Base-by-base conservation (phyloP, 2,797 vertebrate genomes). In the Gymnocypris eckloni region DNA sequence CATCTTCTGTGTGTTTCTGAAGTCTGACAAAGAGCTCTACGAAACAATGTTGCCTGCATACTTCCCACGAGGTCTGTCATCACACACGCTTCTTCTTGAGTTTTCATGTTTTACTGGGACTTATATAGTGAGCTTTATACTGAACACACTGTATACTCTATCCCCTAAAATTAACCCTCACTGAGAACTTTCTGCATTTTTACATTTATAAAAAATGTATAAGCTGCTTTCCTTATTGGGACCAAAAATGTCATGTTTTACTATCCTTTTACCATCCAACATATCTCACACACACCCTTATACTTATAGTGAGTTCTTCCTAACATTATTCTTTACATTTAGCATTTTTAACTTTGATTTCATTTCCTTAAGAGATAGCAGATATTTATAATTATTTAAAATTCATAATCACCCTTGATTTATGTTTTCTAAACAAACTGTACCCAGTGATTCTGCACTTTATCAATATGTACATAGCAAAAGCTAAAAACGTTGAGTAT, bases 1-100 rank as follows among this genome's bases (percentile, higher is more conserved):
- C 87, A 92, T 98, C 91, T 93, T 98, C 94, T 97, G 97, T 13
- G 96, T 97, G 89, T 98, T 97, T 88, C 92, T 96, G 88, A 96
- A 96, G 22, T 94, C 93, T 90, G 97, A 98, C 41, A 94, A 96
- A 81, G 90, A 90, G 84, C 94, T 97, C 81, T 98, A 98, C 92
- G 93, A 91, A 86, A 90, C 92, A 25, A 95, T 92, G 88, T 92
- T 98, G 80, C 96, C 96, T 11, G 90, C 93, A 86, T 97, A 97
- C 92, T 98, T 98, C 92, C 97, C 97, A 4, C 88, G 89, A 66
- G 96, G 97, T 97, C 90, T 90, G 96, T 78, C 66, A 43, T 67
- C 81, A 83, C 79, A 85, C 85, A 87, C 7, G 15, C 37, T 69
- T 20, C 37, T 69, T 33, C 8, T 50, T 75, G 25, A 48, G 28